Evolutionary conservation across 1,140 invertebrate genomes (phyloP).

Genomic region (Dryas iulia): DNA sequence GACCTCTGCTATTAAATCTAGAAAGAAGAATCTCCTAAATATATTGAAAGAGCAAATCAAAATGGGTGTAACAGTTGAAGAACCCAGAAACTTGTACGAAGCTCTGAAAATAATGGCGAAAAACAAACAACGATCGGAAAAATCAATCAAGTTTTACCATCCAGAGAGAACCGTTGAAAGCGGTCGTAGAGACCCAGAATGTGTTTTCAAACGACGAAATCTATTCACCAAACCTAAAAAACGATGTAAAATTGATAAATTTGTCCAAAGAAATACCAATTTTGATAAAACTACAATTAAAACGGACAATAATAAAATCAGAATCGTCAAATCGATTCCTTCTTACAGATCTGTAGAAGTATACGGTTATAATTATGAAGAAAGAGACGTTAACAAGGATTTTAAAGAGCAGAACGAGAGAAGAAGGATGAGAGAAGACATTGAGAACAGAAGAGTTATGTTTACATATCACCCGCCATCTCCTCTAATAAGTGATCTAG

Average conservation of each 20-base stretch:
- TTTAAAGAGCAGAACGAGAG: neutral
- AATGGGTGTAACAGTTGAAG: slow-evolving; percentile 32
- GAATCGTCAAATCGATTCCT: neutral
- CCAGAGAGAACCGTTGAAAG: neutral
- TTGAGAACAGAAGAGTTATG: neutral
- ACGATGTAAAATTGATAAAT: slow-evolving; percentile 12
- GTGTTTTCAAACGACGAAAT: slow-evolving; percentile 22
- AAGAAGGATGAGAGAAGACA: neutral
- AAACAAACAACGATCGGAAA: slow-evolving; percentile 40
- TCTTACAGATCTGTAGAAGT: slow-evolving; percentile 47
- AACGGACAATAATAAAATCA: neutral
- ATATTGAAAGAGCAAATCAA: slow-evolving; percentile 48
- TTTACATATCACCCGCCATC: neutral
- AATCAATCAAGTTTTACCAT: neutral
- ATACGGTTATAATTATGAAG: slow-evolving; percentile 40
- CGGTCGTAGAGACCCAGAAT: slow-evolving; percentile 17
- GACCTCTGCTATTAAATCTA: slow-evolving; percentile 30
- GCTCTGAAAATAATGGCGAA: slow-evolving; percentile 47
- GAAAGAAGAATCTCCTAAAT: slow-evolving; percentile 43
- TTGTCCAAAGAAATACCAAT: neutral
- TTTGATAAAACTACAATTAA: neutral
- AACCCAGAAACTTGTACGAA: slow-evolving; percentile 50
- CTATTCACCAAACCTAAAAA: slow-evolving; percentile 23
- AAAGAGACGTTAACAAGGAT: neutral
- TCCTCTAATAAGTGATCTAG: neutral